Conservation (phyloP, 2,113 vertebrate species). For the Chaetops frenatus region DNA sequence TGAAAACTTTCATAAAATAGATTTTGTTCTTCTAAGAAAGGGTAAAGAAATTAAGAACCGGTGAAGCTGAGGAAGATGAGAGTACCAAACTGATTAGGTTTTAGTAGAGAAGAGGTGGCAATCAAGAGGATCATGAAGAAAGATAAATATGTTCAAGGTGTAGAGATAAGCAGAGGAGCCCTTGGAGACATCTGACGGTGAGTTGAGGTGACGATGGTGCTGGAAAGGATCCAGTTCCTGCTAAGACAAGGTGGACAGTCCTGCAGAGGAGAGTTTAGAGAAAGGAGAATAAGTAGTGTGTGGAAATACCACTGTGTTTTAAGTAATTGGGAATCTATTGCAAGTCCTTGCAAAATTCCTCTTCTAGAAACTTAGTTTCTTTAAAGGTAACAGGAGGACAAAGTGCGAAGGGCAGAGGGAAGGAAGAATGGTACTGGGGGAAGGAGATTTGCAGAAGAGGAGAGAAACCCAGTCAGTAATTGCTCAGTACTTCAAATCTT, state of each 20-base stretch:
- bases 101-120: not conserved
- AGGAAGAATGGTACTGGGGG: not conserved
- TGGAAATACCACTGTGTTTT: not conserved
- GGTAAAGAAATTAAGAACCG: not conserved
- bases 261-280: not conserved
- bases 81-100: not conserved
- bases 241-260: not conserved
- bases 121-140: not conserved
- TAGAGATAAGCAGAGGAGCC: not conserved
- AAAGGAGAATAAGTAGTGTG: not conserved
- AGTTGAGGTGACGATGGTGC: not conserved
- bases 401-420: not conserved
- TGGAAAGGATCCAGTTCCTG: not conserved
- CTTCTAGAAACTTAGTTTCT: not conserved
- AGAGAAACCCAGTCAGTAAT: not conserved
- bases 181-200: not conserved
- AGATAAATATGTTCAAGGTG: not conserved
- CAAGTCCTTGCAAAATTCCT: not conserved
- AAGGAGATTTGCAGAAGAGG: fast-evolving
- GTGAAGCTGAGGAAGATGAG: not conserved
- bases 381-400: not conserved
- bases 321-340: not conserved
- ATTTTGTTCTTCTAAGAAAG: not conserved
- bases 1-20: not conserved
- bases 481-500: not conserved